Evolutionary conservation across 2,797 vertebrate genomes (phyloP).

Genomic region (Ambastaia sidthimunki): DNA sequence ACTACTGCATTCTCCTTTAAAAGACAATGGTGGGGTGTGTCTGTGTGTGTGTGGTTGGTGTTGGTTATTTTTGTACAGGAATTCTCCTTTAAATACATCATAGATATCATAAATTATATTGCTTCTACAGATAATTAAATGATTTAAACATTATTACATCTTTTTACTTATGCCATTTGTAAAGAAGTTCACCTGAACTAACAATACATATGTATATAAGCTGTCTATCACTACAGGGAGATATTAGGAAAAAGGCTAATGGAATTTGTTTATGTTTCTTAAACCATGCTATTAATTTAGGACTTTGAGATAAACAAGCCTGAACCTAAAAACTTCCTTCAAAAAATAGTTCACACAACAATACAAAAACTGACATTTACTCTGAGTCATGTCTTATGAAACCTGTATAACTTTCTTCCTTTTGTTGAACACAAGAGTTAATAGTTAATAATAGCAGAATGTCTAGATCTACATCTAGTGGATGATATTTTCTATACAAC

Average conservation of each 20-base stretch:
- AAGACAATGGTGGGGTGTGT: no score
- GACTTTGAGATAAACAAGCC: not conserved
- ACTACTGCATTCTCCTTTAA: no score
- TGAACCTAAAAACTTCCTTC: not conserved
- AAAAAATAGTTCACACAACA: not conserved
- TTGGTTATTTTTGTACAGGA: not conserved
- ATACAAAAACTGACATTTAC: not conserved
- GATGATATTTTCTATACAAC: not conserved
- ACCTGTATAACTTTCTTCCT: not conserved
- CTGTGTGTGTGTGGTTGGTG: no score
- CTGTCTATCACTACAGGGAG: no score
- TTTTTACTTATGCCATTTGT: not conserved
- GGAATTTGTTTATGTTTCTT: not conserved
- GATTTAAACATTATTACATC: not conserved
- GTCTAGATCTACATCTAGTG: no score
- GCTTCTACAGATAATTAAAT: not conserved
- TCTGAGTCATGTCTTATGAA: not conserved
- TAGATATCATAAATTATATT: not conserved
- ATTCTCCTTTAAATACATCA: not conserved
- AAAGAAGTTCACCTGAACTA: not conserved
- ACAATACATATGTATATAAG: no score
- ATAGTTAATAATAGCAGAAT: not conserved
- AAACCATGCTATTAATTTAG: not conserved
- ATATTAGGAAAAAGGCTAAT: no score
- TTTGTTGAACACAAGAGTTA: not conserved